Base-by-base conservation (phyloP, 2,113 vertebrate genomes). In the Nyctibius bracteatus region DNA sequence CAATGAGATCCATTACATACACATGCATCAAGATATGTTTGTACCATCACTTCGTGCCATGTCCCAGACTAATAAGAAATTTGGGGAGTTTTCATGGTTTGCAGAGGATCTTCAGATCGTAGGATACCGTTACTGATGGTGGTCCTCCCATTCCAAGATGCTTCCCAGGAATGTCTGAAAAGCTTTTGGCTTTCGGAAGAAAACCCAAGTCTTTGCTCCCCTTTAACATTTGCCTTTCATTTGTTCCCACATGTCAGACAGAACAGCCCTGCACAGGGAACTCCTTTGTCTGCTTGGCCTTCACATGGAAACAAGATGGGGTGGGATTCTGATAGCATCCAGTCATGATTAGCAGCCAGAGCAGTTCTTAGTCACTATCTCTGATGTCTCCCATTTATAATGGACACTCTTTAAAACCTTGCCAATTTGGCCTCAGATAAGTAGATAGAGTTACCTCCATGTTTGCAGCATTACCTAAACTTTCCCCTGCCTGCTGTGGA, bases 21-120 rank as follows among this genome's bases (percentile, higher is more conserved):
- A 0, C 8, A 1, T 1, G 6, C 52, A 28, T 9, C 19, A 5
- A 30, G 39, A 12, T 6, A 10, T 3, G 0, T 27, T 10, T 23
- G 49, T 13, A 37, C 55, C 68, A 28, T 19, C 46, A 4, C 35
- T 30, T 46, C n/a, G 19, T 14, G 1, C 46, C 2, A 2, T 6
- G 25, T 22, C 33, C 41, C 74, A 31, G 68, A 12, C 15, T 18
- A 18, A 8, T 8, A 5, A 47, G 33, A 10, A 33, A 30, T 12
- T 1, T 19, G 47, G 41, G 17, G 47, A 62, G 27, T 10, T 47
- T 22, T 35, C 39, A 30, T 1, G 6, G 37, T 39, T 68, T 63
- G 49, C 62, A 72, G 63, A 65, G 57, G 30, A 30, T 8, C 19
- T 59, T 47, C 19, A 16, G 47, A 14, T 33, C 66, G 11, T 6